Evolutionary conservation across 1,140 invertebrate genomes (phyloP), one percentile per base, ranked within the genome.

Genomic region (Tetraneura akinire): DNA sequence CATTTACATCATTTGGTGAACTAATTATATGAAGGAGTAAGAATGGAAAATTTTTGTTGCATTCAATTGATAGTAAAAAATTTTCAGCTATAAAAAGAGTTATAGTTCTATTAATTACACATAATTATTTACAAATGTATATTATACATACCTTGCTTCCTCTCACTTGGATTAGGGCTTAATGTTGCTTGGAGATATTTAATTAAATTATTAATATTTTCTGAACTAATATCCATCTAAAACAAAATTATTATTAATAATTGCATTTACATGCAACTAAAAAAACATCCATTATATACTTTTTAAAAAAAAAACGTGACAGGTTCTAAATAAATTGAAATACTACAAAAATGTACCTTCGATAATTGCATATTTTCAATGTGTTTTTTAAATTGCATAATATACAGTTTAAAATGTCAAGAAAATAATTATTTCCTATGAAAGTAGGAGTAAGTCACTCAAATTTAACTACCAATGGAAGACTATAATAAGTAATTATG

Each of bases 31-130:
- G 90, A 3, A 98, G 87, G 29, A 98, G 86, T 26, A 98, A 85
- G 9, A 97, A 87, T 0, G 95, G 91, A 88, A 97, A 98, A 85
- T 96, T 96, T 84, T 95, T 91, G 86, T 96, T 96, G 1, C 89
- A 86, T 88, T 98, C 96, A 37, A 97, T 91, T 68, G 92, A 91
- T 86, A 96, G 92, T 80, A 98, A 87, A 86, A 96, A 96, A 83
- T 95, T 94, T 86, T 99, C 97, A 84, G 96, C 96, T 95, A 84
- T 21, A 87, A 89, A 84, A 76, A 23, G 23, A 51, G 23, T 55
- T 21, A 1, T 8, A 14, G 53, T 55, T 32, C n/a, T n/a, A 45
- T 80, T n/a, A 14, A 13, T 29, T 23, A 1, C 13, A 51, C 9
- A 21, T 81, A 3, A 18, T 32, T 4, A 80, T 3, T 26, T 57